phyloP scores from a whole-genome alignment of 2,113 vertebrate species.

The Mus musculus region DNA sequence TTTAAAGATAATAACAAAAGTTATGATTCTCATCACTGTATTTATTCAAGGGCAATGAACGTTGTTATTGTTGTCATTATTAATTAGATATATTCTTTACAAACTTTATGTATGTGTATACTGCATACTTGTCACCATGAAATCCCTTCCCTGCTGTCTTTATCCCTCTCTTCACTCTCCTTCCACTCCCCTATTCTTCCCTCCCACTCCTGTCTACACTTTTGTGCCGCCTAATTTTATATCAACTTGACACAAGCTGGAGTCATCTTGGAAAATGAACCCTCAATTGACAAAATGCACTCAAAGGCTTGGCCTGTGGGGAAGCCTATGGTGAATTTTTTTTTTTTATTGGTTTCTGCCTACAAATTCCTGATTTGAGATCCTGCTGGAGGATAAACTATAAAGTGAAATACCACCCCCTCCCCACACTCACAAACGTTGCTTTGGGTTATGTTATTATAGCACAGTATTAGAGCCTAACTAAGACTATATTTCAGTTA shows the following conservation, averaged over 20 bases:
- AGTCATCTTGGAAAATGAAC: not conserved
- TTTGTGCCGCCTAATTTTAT: not conserved
- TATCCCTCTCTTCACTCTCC: not conserved
- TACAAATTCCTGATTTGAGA: not conserved
- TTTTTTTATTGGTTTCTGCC: not conserved
- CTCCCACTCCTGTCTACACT: not conserved
- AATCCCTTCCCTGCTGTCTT: not conserved
- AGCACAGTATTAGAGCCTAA: not conserved
- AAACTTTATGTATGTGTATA: not conserved
- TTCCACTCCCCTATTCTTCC: not conserved
- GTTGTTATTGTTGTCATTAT: no score
- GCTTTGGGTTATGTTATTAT: not conserved
- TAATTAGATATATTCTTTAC: not conserved
- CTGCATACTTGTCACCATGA: not conserved
- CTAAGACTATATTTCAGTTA: not conserved
- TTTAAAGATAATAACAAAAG: not conserved
- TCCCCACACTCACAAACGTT: not conserved
- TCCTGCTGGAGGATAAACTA: not conserved
- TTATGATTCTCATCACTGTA: not conserved
- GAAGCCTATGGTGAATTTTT: not conserved
- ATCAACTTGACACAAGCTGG: not conserved
- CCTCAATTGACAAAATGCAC: not conserved
- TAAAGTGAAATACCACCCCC: not conserved
- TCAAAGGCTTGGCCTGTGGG: not conserved
- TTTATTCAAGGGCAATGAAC: no score